Percentiles rank a stretch among this genome's conserved stretches.
These are phyloP conservation scores for Pseudomyrmex sp. DNA, from an alignment of 1,140 invertebrate species.

Conservation along the genomic window DNA sequence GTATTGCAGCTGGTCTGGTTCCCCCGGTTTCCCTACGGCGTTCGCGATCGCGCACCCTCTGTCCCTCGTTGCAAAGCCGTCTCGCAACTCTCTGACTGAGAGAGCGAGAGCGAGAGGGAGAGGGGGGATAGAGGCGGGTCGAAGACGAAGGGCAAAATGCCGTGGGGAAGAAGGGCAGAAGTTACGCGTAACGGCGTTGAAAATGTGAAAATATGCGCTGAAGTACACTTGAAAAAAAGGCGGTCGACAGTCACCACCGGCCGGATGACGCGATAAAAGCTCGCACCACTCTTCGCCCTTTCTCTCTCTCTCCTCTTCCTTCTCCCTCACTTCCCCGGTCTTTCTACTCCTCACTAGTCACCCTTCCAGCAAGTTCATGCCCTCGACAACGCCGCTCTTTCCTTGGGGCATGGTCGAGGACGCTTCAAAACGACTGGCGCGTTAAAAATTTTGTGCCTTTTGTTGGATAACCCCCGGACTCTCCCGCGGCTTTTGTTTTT, in stretches of 20 bases:
- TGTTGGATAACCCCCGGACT: conserved; percentile 3
- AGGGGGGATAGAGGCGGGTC: background rate
- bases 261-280: conserved; percentile 48
- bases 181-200: conserved; percentile 37
- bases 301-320: background rate
- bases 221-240: conserved; percentile 42
- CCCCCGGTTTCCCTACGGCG: conserved; percentile 1
- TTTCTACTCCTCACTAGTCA: background rate
- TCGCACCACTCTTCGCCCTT: background rate
- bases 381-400: conserved; percentile 19
- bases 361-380: background rate
- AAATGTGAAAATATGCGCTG: conserved; percentile 47
- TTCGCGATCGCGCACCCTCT: conserved; percentile 43
- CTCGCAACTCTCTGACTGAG: conserved; percentile 15
- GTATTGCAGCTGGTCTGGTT: conserved; percentile 77
- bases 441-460: conserved; percentile 36
- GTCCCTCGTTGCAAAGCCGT: conserved; percentile 9
- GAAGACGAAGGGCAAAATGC: conserved; percentile 2
- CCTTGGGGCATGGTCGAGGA: background rate
- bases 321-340: background rate
- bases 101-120: background rate
- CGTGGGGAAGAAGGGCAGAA: conserved; percentile 24
- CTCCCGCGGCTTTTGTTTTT: conserved; percentile 2
- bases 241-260: conserved; percentile 27
- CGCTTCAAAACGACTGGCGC: conserved; percentile 15